Base-by-base conservation (phyloP, 1,140 invertebrate species). In the Zaprionus tsacasi region DNA sequence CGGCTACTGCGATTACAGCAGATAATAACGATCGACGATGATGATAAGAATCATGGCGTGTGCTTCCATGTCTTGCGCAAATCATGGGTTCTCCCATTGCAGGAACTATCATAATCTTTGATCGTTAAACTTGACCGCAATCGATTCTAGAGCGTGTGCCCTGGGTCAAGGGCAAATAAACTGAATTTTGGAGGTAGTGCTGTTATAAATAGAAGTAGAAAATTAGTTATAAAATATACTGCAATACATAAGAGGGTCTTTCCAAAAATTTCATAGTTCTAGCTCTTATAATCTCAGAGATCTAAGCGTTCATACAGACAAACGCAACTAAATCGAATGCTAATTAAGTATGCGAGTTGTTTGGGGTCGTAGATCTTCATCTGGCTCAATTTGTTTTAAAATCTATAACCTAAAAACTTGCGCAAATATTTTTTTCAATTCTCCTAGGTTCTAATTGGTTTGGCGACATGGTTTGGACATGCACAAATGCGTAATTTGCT, bases 371-470 rank as follows among this genome's bases (percentile, higher is more conserved):
- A 30, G 27, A 30, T 30, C 27, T 30, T 30, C 6, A 21, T 21
- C 21, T 21, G 21, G 21, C 21, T 30, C 1, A 30, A 30, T 30
- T 30, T 30, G 27, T 30, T 30, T 30, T 5, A 30, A 30, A 30
- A 30, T 30, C 27, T 30, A 30, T 30, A 6, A 6, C 27, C 27
- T 30, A 30, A 30, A 55, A 43, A 55, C 17, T 45, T 27, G 21
- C 13, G 11, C 13, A 54, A 60, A 43, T 35, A 52, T 38, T 61
- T 11, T 45, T 40, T 35, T 40, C 4, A 17, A 48, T 4, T 1
- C 21, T n/a, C 33, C 40, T n/a, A 36, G 57, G 48, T 12, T 60
- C 45, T 69, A 69, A 68, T 61, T 61, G 40, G 48, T 55, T 65
- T 54, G 61, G 50, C 7, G 58, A 56, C 45, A 60, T 35, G 25